These are phyloP conservation scores for Harpalus rufipes DNA, from an alignment of 2,888 invertebrate genomes.

Conservation along the genomic window DNA sequence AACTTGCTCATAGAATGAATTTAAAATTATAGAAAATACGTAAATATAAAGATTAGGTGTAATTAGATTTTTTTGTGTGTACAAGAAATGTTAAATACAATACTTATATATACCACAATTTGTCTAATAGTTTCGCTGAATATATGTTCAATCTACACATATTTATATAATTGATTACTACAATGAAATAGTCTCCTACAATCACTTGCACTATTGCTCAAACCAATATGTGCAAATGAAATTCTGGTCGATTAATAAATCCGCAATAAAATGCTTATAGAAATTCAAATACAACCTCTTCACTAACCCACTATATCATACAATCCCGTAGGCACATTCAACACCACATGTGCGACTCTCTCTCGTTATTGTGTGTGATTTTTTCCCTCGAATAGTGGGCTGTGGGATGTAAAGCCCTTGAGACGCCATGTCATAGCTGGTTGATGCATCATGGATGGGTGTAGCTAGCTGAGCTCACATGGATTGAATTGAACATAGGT, in stretches of 20 bases:
- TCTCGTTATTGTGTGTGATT: conserved; percentile 26
- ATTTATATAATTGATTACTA: too few species aligned
- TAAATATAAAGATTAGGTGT: too few species aligned
- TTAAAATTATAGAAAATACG: too few species aligned
- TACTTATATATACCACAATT: too few species aligned
- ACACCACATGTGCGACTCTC: conserved; percentile 23
- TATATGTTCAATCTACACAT: too few species aligned
- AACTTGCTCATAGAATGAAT: too few species aligned
- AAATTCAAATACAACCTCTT: conserved; percentile 14
- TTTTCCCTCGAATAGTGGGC: conserved; percentile 25
- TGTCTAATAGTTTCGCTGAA: too few species aligned
- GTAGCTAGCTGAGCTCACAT: not conserved
- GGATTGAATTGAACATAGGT: not conserved
- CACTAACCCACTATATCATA: conserved; percentile 12
- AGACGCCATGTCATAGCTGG: conserved; percentile 22
- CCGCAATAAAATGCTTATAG: not conserved
- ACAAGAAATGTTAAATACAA: too few species aligned
- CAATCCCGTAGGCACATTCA: conserved; percentile 41
- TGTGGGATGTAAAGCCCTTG: conserved; percentile 36
- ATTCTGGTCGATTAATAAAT: not conserved
- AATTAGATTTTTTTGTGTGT: too few species aligned
- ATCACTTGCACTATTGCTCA: not conserved
- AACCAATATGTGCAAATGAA: not conserved
- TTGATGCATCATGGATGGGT: conserved; percentile 40
- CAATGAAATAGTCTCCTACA: too few species aligned